These are phyloP conservation scores for Schlechtendalia chinensis DNA, from an alignment of 1,140 invertebrate genomes.

Conservation along the genomic window DNA sequence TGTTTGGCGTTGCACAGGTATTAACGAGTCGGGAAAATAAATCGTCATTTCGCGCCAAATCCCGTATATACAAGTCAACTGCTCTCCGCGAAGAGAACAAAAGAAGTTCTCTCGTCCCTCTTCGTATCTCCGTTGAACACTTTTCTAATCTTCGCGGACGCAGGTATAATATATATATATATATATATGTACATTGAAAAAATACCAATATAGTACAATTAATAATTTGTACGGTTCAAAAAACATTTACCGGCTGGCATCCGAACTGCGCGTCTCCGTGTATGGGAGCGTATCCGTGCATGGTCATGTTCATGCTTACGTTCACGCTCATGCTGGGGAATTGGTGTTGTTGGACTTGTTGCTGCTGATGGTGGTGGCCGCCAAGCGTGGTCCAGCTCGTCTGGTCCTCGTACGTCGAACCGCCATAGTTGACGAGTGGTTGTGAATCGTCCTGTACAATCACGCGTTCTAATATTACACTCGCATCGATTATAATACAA, in stretches of 20 bases:
- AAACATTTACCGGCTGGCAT: slow-evolving; percentile 28
- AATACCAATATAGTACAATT: background rate
- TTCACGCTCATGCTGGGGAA: slow-evolving; percentile 93
- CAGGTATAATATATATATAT: no score
- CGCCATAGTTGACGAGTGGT: slow-evolving; percentile 18
- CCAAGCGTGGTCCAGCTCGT: slow-evolving; percentile 13
- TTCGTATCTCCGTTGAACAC: no score
- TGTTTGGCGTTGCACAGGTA: no score
- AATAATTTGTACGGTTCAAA: background rate
- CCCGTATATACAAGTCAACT: no score
- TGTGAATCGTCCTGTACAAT: slow-evolving; percentile 22
- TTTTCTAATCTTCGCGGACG: no score
- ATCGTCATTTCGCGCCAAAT: no score
- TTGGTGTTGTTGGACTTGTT: slow-evolving; percentile 55
- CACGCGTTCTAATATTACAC: background rate
- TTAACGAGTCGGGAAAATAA: no score
- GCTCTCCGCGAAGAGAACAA: no score
- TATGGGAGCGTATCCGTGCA: slow-evolving; percentile 73
- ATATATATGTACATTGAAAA: no score
- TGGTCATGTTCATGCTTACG: slow-evolving; percentile 97
- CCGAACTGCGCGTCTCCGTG: slow-evolving; percentile 51
- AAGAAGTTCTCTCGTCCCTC: no score
- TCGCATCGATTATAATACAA: no score
- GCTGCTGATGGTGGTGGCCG: slow-evolving; percentile 7
- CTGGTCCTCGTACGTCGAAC: slow-evolving; percentile 32